phyloP scores from a whole-genome alignment of 2,797 vertebrate species.

The Uromys caudimaculatus region DNA sequence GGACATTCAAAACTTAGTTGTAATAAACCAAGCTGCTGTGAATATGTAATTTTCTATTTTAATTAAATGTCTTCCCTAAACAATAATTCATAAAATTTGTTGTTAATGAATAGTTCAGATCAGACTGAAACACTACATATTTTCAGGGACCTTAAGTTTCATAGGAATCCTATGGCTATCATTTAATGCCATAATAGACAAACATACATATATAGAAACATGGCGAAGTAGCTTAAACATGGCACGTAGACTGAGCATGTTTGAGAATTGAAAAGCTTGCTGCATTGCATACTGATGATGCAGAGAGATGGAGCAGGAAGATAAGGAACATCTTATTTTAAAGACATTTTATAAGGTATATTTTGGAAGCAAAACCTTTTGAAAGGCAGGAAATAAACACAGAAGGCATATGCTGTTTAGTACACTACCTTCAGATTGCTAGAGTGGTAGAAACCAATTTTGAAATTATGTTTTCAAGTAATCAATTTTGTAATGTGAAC shows the following conservation, averaged over 20 bases:
- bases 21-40: background rate
- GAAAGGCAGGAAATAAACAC: background rate
- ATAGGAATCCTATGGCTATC: background rate
- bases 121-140: background rate
- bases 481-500: background rate
- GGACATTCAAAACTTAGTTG: background rate
- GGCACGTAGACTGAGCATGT: background rate
- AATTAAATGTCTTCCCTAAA: constrained; percentile 18
- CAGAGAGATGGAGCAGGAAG: background rate
- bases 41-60: background rate
- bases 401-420: background rate
- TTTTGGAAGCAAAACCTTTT: background rate
- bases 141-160: background rate
- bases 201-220: background rate
- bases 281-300: background rate
- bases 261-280: background rate
- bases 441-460: background rate
- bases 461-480: background rate
- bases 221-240: background rate
- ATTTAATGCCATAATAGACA: background rate
- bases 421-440: background rate
- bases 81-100: background rate
- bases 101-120: background rate
- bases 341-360: background rate
- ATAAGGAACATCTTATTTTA: background rate